Evolutionary conservation across 1,140 invertebrate genomes (phyloP).

Genomic region (Aphelinus certus): DNA sequence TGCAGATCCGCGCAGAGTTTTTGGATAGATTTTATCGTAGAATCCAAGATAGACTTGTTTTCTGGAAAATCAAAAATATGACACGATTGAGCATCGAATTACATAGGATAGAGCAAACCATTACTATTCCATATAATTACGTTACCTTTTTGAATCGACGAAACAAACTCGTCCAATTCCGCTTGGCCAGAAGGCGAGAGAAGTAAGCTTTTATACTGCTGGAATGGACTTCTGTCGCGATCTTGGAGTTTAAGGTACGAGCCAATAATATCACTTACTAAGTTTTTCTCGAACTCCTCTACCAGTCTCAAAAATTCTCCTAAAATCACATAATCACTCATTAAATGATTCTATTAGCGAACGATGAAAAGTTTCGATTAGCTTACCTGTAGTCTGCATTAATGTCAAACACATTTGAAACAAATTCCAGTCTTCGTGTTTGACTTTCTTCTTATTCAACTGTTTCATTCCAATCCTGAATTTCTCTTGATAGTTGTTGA

Average conservation of each 20-base stretch:
- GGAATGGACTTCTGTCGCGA: slow-evolving; percentile 50
- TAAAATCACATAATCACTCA: neutral
- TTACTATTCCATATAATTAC: no score
- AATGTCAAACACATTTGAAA: slow-evolving; percentile 76
- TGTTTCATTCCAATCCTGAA: slow-evolving; percentile 68
- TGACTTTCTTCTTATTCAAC: slow-evolving; percentile 67
- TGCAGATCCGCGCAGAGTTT: slow-evolving; percentile 72
- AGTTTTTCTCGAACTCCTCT: slow-evolving; percentile 70
- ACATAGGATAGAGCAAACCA: no score
- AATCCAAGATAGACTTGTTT: slow-evolving; percentile 64
- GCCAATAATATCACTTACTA: slow-evolving; percentile 64
- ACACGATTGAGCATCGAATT: no score
- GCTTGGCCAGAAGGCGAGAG: slow-evolving; percentile 58
- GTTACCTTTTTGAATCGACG: slow-evolving; percentile 66
- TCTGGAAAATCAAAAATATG: slow-evolving; percentile 47
- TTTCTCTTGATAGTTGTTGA: slow-evolving; percentile 71
- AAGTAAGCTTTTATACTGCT: slow-evolving; percentile 64
- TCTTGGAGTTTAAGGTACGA: slow-evolving; percentile 59
- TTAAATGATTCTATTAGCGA: no score
- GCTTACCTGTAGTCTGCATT: slow-evolving; percentile 73
- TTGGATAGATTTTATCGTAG: slow-evolving; percentile 63
- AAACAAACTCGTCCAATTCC: slow-evolving; percentile 66
- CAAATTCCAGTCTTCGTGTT: slow-evolving; percentile 75
- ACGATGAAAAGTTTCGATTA: neutral
- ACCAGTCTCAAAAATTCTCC: slow-evolving; percentile 69